Evolutionary conservation across 2,888 invertebrate species (phyloP), one percentile per base, ranked within the genome.

Genomic region (Caenorhabditis panamensis): DNA sequence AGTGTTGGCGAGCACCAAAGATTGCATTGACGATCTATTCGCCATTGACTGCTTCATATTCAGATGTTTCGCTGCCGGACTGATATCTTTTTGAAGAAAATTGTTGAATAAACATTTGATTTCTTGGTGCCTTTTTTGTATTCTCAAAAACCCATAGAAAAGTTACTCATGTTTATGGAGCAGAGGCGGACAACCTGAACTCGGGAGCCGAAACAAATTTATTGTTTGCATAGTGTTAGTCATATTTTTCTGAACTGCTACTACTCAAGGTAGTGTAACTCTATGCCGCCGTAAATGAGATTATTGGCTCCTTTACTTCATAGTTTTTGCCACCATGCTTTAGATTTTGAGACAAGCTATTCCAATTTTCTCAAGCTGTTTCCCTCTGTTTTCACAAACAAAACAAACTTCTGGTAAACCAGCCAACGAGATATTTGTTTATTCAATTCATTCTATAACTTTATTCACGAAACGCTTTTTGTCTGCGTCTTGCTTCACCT

Each of bases 41-140:
- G 54, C 54, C 54, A 54, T 54, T 16, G 54, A 54, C 54, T 26
- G 54, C 13, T 54, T 54, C 28, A 20, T 54, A 16, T 54, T 54
- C 54, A 26, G 28, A n/a, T 54, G 54, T 28, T 26, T 54, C n/a
- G 54, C 54, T 5, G 54, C 54, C 54, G 54, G 54, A 4, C 4
- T 6, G 28, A 13, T 54, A 5, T 9, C n/a, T 54, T 22, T 54
- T 2, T 54, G n/a, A 51, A 6, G 18, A 49, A 24, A 6, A 16
- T 3, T 41, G 41, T 9, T 9, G 9, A 31, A 31, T 31, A 31
- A 31, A 31, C 5, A 31, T 41, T 16, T 41, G 13, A 9, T 5
- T 13, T 3, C 41, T 5, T 11, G 2, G 41, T 41, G 2, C 16
- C 2, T 41, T 41, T 16, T 16, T 13, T 16, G 6, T 36, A 36